Evolutionary conservation across 2,888 invertebrate genomes (phyloP), one percentile per base, ranked within the genome.

Genomic region (Cyrtodaria siliqua): DNA sequence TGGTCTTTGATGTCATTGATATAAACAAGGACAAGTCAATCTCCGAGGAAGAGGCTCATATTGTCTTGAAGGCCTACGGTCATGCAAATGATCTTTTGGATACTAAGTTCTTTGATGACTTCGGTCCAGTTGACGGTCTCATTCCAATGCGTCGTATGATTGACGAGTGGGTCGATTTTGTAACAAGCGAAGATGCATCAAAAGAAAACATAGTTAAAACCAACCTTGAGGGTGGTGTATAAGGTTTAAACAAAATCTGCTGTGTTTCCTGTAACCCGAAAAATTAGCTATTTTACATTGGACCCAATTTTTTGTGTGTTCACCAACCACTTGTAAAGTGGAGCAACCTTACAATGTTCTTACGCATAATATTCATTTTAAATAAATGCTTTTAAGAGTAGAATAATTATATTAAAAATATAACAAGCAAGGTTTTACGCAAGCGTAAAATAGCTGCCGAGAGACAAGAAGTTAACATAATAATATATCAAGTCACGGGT

Each of bases 1-100:
- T 16, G 18, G 66, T 86, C 23, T 84, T 86, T 44, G 82, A 84
- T 56, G 85, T 86, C 8, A 86, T 86, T 24, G 85, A 86, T 26
- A 84, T 84, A 20, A 84, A 86, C 61, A 73, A 86, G 49, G 85
- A 86, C 49, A 69, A 82, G 44, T 80, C 80, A 4, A 86, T 86
- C 38, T 82, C 82, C 47, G 75, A 81, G 33, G 76, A 83, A 6
- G 85, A 86, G 52, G 84, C 84, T 38, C 77, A 83, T 14, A 81
- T 79, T 23, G 85, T 84, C 24, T 86, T 84, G 52, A 76, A 79
- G 59, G 84, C 85, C 8, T 84, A 83, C 38, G 85, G 85, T 60
- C 85, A 86, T 33, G 85, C 84, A 52, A 84, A 86, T 40, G 82
- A 83, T 27, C 78, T 68, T 6, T 26, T 79, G 18, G 84, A 84